A percentile compares a stretch with the other conserved stretches of the same genome.
Conservation (phyloP, 1,140 invertebrate species). For the Drosophila paulistorum region DNA sequence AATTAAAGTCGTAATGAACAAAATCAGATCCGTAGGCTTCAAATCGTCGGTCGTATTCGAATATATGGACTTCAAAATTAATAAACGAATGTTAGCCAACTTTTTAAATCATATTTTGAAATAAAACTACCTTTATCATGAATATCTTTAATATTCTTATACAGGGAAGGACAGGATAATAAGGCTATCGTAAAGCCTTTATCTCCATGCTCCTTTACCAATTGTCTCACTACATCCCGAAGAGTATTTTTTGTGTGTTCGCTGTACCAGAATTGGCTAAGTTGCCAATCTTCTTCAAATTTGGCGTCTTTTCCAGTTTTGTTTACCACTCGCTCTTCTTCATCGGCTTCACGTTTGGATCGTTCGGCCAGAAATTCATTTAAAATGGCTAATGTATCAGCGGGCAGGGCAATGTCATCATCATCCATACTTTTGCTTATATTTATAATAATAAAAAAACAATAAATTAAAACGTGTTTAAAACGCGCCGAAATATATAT, state of each 20-base stretch:
- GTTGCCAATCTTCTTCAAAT: slow-evolving; percentile 95
- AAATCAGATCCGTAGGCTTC: slow-evolving; percentile 91
- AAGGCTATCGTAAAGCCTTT: slow-evolving; percentile 88
- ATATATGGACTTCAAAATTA: slow-evolving; percentile 87
- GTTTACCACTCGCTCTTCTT: slow-evolving; percentile 83
- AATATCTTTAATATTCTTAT: slow-evolving; percentile 86
- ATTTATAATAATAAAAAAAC: not conserved
- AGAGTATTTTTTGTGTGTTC: slow-evolving; percentile 89
- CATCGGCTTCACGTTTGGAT: slow-evolving; percentile 85
- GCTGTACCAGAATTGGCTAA: slow-evolving; percentile 98
- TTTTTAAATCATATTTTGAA: too few relatives aligned
- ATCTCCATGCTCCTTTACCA: slow-evolving; percentile 35
- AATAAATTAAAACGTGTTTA: slow-evolving; percentile 35
- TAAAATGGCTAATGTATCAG: slow-evolving; percentile 89
- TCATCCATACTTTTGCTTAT: slow-evolving; percentile 82
- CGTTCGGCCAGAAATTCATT: slow-evolving; percentile 93
- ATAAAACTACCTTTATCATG: slow-evolving; percentile 51
- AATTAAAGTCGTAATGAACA: slow-evolving; percentile 95
- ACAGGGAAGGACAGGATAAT: slow-evolving; percentile 95
- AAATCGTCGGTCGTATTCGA: slow-evolving; percentile 94
- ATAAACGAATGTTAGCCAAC: not conserved
- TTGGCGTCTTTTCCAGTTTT: slow-evolving; percentile 84
- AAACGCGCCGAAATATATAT: not conserved
- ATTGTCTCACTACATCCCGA: slow-evolving; percentile 85
- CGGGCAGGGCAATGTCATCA: slow-evolving; percentile 87